These are phyloP conservation scores for Opisthocomus hoazin DNA, from an alignment of 2,113 vertebrate genomes.

Conservation along the genomic window DNA sequence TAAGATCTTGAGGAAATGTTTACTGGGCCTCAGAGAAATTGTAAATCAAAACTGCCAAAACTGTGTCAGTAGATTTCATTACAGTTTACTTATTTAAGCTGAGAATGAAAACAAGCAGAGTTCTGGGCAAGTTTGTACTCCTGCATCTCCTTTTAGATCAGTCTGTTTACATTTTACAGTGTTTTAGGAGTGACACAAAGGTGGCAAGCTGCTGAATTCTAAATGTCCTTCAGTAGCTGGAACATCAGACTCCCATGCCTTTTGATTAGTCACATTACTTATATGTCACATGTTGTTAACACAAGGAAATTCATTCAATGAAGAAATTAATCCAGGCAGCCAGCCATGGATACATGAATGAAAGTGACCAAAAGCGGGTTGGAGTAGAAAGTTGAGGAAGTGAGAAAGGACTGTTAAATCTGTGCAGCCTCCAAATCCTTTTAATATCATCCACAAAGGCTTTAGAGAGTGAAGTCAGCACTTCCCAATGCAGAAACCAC, in stretches of 20 bases:
- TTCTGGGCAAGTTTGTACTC: neutral
- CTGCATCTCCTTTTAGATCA: neutral
- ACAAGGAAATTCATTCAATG: conserved; percentile 66
- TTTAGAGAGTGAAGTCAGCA: conserved; percentile 13
- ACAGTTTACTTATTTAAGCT: conserved; percentile 2
- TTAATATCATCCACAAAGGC: conserved; percentile 24
- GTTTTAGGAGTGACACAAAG: conserved; percentile 32
- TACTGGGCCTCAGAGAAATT: neutral
- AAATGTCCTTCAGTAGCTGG: conserved; percentile 67
- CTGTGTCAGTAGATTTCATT: conserved; percentile 12
- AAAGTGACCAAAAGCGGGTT: conserved; percentile 66
- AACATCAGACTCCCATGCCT: conserved; percentile 66
- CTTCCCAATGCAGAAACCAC: neutral
- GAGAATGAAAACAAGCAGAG: conserved; percentile 8
- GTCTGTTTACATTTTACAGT: conserved; percentile 22
- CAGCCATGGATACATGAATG: conserved; percentile 68
- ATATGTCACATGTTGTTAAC: conserved; percentile 74
- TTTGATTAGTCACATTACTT: conserved; percentile 73
- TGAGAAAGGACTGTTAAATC: conserved; percentile 14
- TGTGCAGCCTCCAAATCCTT: conserved; percentile 33
- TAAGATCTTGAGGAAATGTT: conserved; percentile 41
- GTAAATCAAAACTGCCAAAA: conserved; percentile 25
- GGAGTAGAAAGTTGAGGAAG: conserved; percentile 26
- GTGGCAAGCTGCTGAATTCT: conserved; percentile 65
- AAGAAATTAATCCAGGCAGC: conserved; percentile 69